phyloP scores from a whole-genome alignment of 2,113 vertebrate species.

The Megaleporinus macrocephalus region DNA sequence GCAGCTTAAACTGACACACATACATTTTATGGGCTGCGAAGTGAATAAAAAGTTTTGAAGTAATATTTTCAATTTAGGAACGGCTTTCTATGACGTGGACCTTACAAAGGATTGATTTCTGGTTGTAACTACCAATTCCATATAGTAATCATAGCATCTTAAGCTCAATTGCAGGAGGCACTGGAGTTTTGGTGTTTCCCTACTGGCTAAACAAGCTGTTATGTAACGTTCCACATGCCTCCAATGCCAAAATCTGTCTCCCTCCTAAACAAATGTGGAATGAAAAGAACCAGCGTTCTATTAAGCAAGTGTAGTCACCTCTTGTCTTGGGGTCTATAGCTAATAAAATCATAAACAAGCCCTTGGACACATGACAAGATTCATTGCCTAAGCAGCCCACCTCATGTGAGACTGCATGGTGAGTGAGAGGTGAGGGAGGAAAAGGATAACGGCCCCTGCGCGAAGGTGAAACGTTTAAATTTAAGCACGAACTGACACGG shows the following conservation, averaged over 20 bases:
- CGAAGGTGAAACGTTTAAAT: slow-evolving; percentile 20
- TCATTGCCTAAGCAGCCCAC: slow-evolving; percentile 68
- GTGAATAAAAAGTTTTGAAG: too few species aligned
- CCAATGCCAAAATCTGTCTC: not conserved
- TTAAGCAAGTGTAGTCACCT: slow-evolving; percentile 41
- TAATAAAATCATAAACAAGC: slow-evolving; percentile 69
- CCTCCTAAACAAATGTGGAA: not conserved
- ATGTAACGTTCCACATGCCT: not conserved
- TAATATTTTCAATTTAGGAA: too few species aligned
- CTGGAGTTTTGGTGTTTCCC: not conserved
- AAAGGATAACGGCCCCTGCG: slow-evolving; percentile 15
- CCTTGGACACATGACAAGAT: slow-evolving; percentile 69
- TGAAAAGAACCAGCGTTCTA: slow-evolving; percentile 6
- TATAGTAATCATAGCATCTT: not conserved
- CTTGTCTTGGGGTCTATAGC: slow-evolving; percentile 50
- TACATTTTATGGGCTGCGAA: too few species aligned
- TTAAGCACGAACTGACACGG: not conserved
- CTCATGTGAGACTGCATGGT: slow-evolving; percentile 42
- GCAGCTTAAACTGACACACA: too few species aligned
- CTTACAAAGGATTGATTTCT: too few species aligned
- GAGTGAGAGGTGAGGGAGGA: slow-evolving; percentile 7
- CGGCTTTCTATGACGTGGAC: too few species aligned
- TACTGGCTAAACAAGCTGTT: not conserved
- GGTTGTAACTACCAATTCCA: not conserved
- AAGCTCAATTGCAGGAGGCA: not conserved